Evolutionary conservation across 2,888 invertebrate species (phyloP).

Genomic region (Tortricodes alternella): DNA sequence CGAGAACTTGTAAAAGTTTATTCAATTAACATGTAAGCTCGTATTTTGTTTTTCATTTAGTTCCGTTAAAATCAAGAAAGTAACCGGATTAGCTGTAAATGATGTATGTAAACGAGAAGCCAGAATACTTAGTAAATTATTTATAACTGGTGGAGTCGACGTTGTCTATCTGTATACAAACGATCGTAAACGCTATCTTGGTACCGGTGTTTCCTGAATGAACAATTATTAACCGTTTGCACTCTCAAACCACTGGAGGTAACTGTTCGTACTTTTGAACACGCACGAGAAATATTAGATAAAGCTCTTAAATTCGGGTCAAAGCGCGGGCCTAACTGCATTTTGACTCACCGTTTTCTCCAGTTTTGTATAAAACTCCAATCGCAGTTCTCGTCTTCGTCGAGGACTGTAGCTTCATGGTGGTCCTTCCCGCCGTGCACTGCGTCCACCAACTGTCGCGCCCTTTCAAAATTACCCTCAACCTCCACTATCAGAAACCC

Average conservation of each 20-base stretch:
- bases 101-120: too few relatives aligned
- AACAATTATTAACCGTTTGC: conserved; percentile 60
- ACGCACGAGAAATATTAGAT: conserved; percentile 53
- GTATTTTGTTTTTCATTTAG: too few relatives aligned
- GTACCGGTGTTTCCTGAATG: conserved; percentile 49
- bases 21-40: too few relatives aligned
- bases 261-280: conserved; percentile 46
- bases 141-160: conserved; percentile 4
- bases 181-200: conserved; percentile 36
- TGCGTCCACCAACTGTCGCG: conserved; percentile 84
- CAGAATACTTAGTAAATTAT: conserved; percentile 14
- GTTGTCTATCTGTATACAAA: conserved; percentile 15
- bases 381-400: conserved; percentile 83
- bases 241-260: conserved; percentile 49
- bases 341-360: conserved; percentile 84
- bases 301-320: conserved; percentile 56
- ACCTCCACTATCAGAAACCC: conserved; percentile 85
- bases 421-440: conserved; percentile 73
- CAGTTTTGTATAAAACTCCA: conserved; percentile 90
- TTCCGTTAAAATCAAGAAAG: too few relatives aligned
- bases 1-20: too few relatives aligned
- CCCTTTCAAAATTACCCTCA: conserved; percentile 84
- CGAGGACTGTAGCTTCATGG: conserved; percentile 73
- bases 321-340: conserved; percentile 40
- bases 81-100: too few relatives aligned